Conservation (phyloP, 2,113 vertebrate genomes). For the Daboia siamensis region DNA sequence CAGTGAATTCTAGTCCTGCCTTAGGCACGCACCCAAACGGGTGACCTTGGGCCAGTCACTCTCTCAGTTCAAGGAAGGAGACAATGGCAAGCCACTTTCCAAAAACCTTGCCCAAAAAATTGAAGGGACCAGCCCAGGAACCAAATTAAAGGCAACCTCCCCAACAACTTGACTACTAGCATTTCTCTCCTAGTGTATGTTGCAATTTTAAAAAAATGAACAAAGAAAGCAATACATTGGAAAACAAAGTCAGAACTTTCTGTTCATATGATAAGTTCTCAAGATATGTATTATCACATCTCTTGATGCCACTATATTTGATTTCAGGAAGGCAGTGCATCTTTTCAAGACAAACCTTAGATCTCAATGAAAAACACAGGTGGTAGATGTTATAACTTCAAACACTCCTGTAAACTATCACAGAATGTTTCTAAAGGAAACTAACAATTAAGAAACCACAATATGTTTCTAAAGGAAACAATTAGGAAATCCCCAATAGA, state of each 20-base stretch:
- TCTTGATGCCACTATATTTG: background rate
- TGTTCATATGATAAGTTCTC: background rate
- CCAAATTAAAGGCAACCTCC: background rate
- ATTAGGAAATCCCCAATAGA: background rate
- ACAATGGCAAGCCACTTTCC: background rate
- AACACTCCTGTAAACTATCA: background rate
- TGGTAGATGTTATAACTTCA: background rate
- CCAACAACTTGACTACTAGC: background rate
- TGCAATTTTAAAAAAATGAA: background rate
- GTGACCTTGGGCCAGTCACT: background rate
- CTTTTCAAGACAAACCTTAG: background rate
- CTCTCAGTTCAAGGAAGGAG: background rate
- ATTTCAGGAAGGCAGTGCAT: background rate
- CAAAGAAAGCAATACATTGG: background rate
- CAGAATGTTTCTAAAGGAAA: constrained; percentile 1
- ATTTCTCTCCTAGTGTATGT: background rate
- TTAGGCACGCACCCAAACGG: background rate
- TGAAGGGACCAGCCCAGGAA: background rate
- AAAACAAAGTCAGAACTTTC: background rate
- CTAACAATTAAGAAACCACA: background rate
- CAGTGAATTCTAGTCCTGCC: background rate
- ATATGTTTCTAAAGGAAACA: background rate
- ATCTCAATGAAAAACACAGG: background rate
- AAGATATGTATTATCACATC: background rate
- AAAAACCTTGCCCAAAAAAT: background rate